Evolutionary conservation across 2,888 invertebrate genomes (phyloP), one percentile per base, ranked within the genome.

Genomic region (Cephus spinipes): DNA sequence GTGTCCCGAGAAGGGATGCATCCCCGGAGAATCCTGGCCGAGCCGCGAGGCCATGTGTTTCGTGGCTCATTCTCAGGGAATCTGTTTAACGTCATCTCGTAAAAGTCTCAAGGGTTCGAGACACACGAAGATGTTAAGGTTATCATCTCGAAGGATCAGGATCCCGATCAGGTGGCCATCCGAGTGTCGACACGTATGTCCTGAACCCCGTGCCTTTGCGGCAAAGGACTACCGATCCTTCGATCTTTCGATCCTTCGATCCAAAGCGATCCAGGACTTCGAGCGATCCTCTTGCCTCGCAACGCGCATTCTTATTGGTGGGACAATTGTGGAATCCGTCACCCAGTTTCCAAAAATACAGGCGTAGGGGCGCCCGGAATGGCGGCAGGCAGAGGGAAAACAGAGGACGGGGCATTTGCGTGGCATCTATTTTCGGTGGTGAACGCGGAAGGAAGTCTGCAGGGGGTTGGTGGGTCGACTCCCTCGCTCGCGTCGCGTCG

Each of bases 381-480:
- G 68, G 31, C 36, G 31, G 30, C 68, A 73, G 36, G 74, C 33
- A 35, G 35, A 75, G 71, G 77, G 78, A 79, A 77, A 81, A 80
- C 77, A 73, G 80, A 80, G 77, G 79, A 74, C 78, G 76, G 68
- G 74, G 78, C 76, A 78, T 85, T 83, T 79, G 81, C 79, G 77
- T 78, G 80, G 77, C 76, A 79, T 83, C 84, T 83, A 84, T 87
- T 85, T 85, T 85, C 80, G 83, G 83, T 80, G 68, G 77, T 77
- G 79, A 83, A 83, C 76, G 80, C 80, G 81, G 81, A 79, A 84
- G 81, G 78, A 79, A 81, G 80, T 83, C 76, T 78, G 77, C 79
- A 79, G 79, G 81, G 82, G 80, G 83, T 82, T 81, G 81, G 78
- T 80, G 77, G 81, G 81, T 82, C 78, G 78, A 76, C 71, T 15